Evolutionary conservation across 1,140 invertebrate genomes (phyloP).

Genomic region (Drosophila subobscura): DNA sequence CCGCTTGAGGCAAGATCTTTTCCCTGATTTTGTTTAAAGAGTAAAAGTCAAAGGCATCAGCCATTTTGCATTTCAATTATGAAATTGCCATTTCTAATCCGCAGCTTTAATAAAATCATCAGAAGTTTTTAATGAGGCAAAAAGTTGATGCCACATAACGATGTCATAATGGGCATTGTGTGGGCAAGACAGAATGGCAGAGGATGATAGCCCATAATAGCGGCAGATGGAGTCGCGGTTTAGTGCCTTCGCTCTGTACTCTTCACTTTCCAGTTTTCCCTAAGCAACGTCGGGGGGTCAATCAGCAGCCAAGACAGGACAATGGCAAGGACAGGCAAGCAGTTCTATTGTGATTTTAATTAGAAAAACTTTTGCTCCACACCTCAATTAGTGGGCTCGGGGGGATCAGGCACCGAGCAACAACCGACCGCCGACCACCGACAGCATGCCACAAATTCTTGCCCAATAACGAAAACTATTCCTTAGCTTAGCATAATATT

Average conservation of each 20-base stretch:
- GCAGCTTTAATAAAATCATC: conserved; percentile 28
- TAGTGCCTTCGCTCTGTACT: conserved; percentile 4
- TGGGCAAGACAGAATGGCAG: conserved; percentile 10
- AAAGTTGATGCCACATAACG: conserved; percentile 57
- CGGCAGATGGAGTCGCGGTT: conserved; percentile 30
- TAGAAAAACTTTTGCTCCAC: conserved; percentile 49
- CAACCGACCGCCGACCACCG: conserved; percentile 10
- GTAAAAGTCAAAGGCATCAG: conserved; percentile 11
- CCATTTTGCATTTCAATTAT: conserved; percentile 38
- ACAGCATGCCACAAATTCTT: conserved; percentile 28
- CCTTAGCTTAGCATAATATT: conserved; percentile 46
- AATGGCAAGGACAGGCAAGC: conserved; percentile 26
- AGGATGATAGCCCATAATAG: too few relatives aligned
- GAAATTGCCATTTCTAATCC: conserved; percentile 22
- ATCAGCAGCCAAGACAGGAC: conserved; percentile 1
- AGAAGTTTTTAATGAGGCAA: conserved; percentile 51
- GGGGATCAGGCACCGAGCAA: conserved; percentile 1
- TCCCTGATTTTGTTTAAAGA: background rate
- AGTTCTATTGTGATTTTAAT: conserved; percentile 62
- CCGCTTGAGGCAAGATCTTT: conserved; percentile 18
- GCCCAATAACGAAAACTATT: conserved; percentile 15
- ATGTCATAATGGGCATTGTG: conserved; percentile 51
- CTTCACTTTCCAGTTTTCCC: too few relatives aligned
- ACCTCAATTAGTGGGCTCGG: conserved; percentile 42
- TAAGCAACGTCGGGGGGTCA: too few relatives aligned